A percentile compares a stretch with the other conserved stretches of the same genome.
Conservation (phyloP, 2,888 invertebrate species). For the Carpatolechia fugitivella region DNA sequence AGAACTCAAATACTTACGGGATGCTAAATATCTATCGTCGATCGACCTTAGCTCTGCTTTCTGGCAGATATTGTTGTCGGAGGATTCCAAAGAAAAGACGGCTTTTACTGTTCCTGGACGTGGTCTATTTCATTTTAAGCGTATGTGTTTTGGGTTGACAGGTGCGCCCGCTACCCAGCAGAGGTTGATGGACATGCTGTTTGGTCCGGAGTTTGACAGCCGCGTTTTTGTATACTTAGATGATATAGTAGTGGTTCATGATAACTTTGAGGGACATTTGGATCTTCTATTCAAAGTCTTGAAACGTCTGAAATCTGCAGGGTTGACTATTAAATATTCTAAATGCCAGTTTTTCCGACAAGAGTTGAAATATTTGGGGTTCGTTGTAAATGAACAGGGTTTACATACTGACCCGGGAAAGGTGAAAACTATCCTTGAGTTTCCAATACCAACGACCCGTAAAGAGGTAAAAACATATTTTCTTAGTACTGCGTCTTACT, state of each 20-base stretch:
- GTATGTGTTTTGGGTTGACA: not conserved
- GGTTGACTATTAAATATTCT: no score
- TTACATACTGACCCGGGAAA: slow-evolving; percentile 8
- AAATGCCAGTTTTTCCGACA: not conserved
- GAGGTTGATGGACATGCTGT: not conserved
- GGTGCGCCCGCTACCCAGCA: not conserved
- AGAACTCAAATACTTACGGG: not conserved
- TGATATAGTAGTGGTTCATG: not conserved
- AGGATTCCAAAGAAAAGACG: slow-evolving; percentile 7
- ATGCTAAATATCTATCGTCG: slow-evolving; percentile 8
- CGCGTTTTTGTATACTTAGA: not conserved
- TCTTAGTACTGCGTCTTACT: slow-evolving; percentile 15
- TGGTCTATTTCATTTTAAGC: not conserved
- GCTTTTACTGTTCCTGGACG: not conserved
- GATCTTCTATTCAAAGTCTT: not conserved
- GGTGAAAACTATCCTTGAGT: slow-evolving; percentile 5
- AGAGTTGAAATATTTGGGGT: slow-evolving; percentile 2
- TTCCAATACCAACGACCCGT: slow-evolving; percentile 5
- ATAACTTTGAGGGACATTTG: not conserved
- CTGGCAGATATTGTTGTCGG: slow-evolving; percentile 12
- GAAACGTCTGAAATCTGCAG: no score
- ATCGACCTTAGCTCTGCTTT: slow-evolving; percentile 12
- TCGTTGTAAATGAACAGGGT: not conserved
- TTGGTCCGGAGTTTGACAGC: not conserved
- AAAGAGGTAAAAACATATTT: slow-evolving; percentile 17